These are phyloP conservation scores for Monopterus albus DNA, from an alignment of 2,113 vertebrate species.

Conservation along the genomic window DNA sequence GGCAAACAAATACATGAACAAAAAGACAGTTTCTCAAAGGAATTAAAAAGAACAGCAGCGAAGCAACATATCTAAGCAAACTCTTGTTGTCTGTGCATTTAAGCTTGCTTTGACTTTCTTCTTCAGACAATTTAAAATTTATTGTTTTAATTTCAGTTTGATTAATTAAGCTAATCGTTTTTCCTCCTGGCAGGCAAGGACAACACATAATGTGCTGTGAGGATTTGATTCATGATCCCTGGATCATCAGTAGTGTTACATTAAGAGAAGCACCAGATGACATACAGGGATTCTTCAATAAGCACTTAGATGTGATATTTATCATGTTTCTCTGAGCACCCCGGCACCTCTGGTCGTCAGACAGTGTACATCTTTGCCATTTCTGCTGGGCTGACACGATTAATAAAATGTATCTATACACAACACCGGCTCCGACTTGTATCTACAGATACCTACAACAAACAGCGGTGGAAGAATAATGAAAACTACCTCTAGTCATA, in stretches of 20 bases:
- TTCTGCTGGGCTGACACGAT: not conserved
- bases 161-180: constrained; percentile 28
- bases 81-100: constrained; percentile 8
- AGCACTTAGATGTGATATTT: not conserved
- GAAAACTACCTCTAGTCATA: not conserved
- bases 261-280: not conserved
- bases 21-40: constrained; percentile 35
- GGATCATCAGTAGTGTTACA: not conserved
- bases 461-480: constrained; percentile 17
- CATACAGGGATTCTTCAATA: not conserved
- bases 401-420: constrained; percentile 15
- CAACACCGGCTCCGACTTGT: not conserved
- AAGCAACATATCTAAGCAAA: constrained; percentile 10
- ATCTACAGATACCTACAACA: not conserved
- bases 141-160: constrained; percentile 43
- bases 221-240: constrained; percentile 13
- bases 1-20: constrained; percentile 46
- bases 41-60: constrained; percentile 17
- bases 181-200: not conserved
- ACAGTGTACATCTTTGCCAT: constrained; percentile 11
- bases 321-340: constrained; percentile 8
- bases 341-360: constrained; percentile 12
- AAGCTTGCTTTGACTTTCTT: constrained; percentile 14
- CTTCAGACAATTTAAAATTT: constrained; percentile 38
- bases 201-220: not conserved